phyloP scores from a whole-genome alignment of 2,113 vertebrate genomes.

The Catharus fuscescens region DNA sequence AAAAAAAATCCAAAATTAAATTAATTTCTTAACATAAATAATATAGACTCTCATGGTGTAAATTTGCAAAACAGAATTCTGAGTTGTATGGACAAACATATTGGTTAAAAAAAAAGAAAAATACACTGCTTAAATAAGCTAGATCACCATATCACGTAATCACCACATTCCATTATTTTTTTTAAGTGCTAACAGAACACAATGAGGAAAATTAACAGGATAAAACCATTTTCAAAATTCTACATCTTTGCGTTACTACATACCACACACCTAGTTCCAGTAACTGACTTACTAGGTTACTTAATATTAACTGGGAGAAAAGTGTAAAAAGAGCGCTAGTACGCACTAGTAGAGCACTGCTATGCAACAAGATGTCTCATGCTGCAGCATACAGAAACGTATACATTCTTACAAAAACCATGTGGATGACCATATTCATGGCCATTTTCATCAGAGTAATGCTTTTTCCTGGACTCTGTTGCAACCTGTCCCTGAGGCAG shows the following conservation, averaged over 20 bases:
- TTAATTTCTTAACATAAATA: background rate
- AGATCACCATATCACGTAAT: background rate
- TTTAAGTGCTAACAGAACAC: background rate
- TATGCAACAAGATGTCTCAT: background rate
- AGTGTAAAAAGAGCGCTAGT: background rate
- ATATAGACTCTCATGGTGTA: background rate
- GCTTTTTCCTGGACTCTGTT: background rate
- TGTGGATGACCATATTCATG: background rate
- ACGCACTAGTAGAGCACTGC: background rate
- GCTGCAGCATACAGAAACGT: background rate
- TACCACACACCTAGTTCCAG: background rate
- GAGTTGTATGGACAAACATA: background rate
- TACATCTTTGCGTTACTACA: background rate
- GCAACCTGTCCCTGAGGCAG: background rate
- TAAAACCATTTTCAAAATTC: background rate
- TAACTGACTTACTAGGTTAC: background rate
- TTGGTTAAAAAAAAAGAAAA: background rate
- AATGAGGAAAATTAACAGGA: background rate
- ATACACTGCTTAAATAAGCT: background rate
- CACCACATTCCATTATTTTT: background rate
- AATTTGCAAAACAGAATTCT: background rate
- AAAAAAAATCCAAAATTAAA: fast-evolving
- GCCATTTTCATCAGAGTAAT: background rate
- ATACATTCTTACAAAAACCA: fast-evolving
- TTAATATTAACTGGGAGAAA: background rate